These are phyloP conservation scores for Cynocephalus volans DNA, from an alignment of 2,113 vertebrate species.

Conservation along the genomic window DNA sequence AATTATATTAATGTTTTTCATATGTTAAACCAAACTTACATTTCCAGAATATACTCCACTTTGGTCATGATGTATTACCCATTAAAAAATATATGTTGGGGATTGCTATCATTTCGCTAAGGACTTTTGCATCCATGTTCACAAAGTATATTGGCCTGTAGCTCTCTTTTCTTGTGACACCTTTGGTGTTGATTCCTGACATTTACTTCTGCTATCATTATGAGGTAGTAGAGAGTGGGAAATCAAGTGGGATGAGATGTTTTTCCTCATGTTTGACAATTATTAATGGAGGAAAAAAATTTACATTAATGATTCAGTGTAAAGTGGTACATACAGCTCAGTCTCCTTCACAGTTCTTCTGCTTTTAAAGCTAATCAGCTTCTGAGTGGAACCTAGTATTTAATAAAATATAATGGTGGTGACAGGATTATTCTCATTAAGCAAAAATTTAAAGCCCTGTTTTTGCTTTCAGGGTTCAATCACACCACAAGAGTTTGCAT, in stretches of 20 bases:
- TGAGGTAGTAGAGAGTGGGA: background rate
- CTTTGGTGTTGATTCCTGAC: background rate
- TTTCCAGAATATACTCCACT: background rate
- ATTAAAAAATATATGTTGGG: background rate
- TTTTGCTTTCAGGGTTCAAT: background rate
- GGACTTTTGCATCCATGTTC: background rate
- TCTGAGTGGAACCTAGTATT: background rate
- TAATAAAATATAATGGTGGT: background rate
- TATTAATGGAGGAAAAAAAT: background rate
- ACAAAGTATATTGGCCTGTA: background rate
- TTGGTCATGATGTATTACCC: background rate
- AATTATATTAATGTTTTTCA: background rate
- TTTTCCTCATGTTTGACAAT: background rate
- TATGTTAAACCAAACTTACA: background rate
- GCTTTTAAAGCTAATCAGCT: background rate
- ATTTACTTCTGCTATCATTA: background rate
- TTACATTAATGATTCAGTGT: background rate
- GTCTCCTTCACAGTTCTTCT: background rate
- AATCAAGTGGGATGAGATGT: background rate
- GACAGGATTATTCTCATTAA: background rate
- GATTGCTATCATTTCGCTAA: conserved; percentile 1
- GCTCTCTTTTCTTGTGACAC: background rate
- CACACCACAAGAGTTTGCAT: background rate
- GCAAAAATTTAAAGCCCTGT: background rate
- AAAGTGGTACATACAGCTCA: background rate